phyloP scores from a whole-genome alignment of 2,113 vertebrate species.

The Meriones unguiculatus region DNA sequence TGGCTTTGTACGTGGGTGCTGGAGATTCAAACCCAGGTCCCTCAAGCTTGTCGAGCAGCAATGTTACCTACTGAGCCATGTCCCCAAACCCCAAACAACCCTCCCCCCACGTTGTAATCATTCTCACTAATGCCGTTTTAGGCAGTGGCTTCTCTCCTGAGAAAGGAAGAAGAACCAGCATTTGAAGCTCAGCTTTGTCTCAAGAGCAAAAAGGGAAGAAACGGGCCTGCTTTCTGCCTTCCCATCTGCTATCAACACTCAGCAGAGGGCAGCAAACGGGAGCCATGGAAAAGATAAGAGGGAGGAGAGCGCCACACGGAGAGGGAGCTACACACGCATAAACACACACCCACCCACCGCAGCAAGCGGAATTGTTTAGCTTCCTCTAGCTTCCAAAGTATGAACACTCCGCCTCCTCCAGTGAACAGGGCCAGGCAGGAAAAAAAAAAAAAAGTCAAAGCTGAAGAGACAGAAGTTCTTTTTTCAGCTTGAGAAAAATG shows the following conservation, averaged over 20 bases:
- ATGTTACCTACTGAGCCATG: background rate
- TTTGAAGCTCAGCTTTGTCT: constrained; percentile 43
- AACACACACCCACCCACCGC: constrained; percentile 79
- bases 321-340: constrained; percentile 69
- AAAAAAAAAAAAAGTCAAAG: constrained; percentile 42
- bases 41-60: background rate
- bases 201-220: constrained; percentile 13
- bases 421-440: constrained; percentile 68
- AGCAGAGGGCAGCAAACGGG: constrained; percentile 78
- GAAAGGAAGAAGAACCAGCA: constrained; percentile 18
- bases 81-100: background rate
- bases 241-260: constrained; percentile 64
- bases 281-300: constrained; percentile 67
- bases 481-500: constrained; percentile 69
- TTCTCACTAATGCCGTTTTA: background rate
- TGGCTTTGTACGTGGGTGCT: background rate
- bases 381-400: constrained; percentile 73
- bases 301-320: constrained; percentile 68
- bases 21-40: background rate
- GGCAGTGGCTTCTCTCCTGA: background rate
- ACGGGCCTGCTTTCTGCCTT: constrained; percentile 21
- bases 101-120: background rate
- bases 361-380: constrained; percentile 74
- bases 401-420: constrained; percentile 78
- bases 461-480: constrained; percentile 76